Evolutionary conservation across 2,888 invertebrate genomes (phyloP).

Genomic region (Andrena camellia): DNA sequence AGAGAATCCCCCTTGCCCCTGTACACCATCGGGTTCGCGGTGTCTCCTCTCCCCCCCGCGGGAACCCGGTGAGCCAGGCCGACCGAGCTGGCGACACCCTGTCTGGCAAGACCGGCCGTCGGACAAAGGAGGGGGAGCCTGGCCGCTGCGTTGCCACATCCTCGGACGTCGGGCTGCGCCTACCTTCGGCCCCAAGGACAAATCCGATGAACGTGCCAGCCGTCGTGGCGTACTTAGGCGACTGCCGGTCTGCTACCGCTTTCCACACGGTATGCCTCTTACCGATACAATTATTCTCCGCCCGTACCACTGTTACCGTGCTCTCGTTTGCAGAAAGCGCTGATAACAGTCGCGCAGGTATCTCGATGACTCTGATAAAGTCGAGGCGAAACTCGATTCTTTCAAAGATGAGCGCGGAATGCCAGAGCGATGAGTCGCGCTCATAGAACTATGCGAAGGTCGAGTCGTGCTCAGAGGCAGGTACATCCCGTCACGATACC

Average conservation of each 20-base stretch:
- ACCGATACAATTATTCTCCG: slow-evolving; percentile 44
- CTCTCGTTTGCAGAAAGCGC: neutral
- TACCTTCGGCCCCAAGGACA: slow-evolving; percentile 84
- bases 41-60: slow-evolving; percentile 61
- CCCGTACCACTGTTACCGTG: neutral
- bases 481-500: slow-evolving; percentile 56
- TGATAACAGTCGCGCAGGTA: neutral
- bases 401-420: slow-evolving; percentile 58
- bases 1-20: slow-evolving; percentile 58
- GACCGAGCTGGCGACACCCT: slow-evolving; percentile 96
- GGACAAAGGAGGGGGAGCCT: slow-evolving; percentile 84
- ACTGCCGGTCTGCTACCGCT: slow-evolving; percentile 72
- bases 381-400: neutral
- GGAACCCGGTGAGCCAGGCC: slow-evolving; percentile 88
- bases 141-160: slow-evolving; percentile 78
- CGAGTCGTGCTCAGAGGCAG: slow-evolving; percentile 58
- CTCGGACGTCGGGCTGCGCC: slow-evolving; percentile 74
- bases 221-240: slow-evolving; percentile 82
- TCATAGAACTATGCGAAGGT: slow-evolving; percentile 64
- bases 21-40: slow-evolving; percentile 57
- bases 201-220: slow-evolving; percentile 83
- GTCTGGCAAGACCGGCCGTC: slow-evolving; percentile 93
- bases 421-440: slow-evolving; percentile 72
- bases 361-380: neutral
- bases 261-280: slow-evolving; percentile 53